Base-by-base conservation (phyloP, 2,888 invertebrate species). In the Diachrysia chrysitis region DNA sequence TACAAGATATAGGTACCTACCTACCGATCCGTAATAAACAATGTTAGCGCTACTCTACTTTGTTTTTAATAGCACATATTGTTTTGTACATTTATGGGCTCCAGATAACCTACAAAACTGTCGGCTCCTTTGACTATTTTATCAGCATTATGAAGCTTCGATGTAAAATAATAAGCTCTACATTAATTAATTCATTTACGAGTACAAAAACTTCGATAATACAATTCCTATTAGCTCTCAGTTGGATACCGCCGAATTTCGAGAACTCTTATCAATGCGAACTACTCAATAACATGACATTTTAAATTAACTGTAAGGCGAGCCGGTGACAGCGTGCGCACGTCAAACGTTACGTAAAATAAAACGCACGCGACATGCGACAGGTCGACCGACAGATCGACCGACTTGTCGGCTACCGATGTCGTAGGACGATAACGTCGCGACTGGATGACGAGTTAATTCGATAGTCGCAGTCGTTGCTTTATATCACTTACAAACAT, bases 391-490 rank as follows among this genome's bases (percentile, higher is more conserved):
- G 79, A 78, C 80, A 87, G 88, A 89, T 90, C 84, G 87, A 84
- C 84, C 78, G 85, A 83, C 83, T 76, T 76, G 80, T 78, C 82
- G 76, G 89, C 91, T 90, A 89, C 90, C 83, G 93, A 93, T 93
- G 92, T 93, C 92, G 79, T 81, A 65, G 60, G 71, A 71, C 71
- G 92, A 93, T 93, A 93, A 87, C 84, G 91, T 91, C 90, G 53
- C 84, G 76, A 76, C 79, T 76, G 85, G 84, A 89, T 91, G 93
- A 93, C 87, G 91, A 87, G 88, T 92, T 93, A 93, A 93, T 93
- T 92, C 90, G 89, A 92, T 90, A 90, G 89, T 83, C 82, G 83
- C 85, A 90, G 89, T 83, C 82, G 83, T 85, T 84, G 89, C 87
- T 88, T 89, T 87, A 83, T 83, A 86, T 85, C 84, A 79, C 81